A percentile compares a stretch with the other conserved stretches of the same genome.
These are phyloP conservation scores for Porites divaricata DNA, from an alignment of 92 coral and sea anemone species.

Conservation along the genomic window DNA sequence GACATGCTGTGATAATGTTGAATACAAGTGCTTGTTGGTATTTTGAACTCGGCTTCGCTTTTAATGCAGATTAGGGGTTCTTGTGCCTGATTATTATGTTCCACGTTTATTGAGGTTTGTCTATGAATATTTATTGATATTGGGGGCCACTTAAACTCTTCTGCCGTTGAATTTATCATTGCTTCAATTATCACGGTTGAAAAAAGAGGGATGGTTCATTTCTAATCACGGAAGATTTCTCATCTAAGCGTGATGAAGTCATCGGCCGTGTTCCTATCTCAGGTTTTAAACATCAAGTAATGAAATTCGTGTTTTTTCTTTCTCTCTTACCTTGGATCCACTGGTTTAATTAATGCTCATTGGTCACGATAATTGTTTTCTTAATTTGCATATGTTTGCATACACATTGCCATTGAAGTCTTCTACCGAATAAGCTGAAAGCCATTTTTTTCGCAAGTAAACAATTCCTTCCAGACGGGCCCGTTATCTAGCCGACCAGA, in stretches of 20 bases:
- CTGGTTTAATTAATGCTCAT: slow-evolving; percentile 14
- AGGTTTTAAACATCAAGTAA: background rate
- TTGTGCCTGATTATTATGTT: slow-evolving; percentile 16
- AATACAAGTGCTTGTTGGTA: background rate
- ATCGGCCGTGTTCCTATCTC: background rate
- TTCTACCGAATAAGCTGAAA: background rate
- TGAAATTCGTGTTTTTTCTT: slow-evolving; percentile 2
- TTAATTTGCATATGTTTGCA: slow-evolving; percentile 28
- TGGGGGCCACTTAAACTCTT: slow-evolving; percentile 32
- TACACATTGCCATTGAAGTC: background rate
- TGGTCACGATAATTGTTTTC: slow-evolving; percentile 18
- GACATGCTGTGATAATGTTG: background rate
- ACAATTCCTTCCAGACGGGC: background rate
- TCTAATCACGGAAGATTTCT: slow-evolving; percentile 14
- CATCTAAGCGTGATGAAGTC: slow-evolving; percentile 7
- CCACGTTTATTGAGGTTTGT: slow-evolving; percentile 33
- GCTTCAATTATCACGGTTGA: background rate
- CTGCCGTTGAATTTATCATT: background rate
- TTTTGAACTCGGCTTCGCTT: background rate
- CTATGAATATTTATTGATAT: slow-evolving; percentile 46
- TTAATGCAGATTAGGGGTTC: slow-evolving; percentile 34
- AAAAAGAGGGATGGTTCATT: background rate
- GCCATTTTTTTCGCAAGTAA: background rate
- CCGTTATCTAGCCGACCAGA: background rate
- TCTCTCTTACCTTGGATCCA: background rate